Conservation (phyloP, 2,113 vertebrate species). For the Antigone vipio region DNA sequence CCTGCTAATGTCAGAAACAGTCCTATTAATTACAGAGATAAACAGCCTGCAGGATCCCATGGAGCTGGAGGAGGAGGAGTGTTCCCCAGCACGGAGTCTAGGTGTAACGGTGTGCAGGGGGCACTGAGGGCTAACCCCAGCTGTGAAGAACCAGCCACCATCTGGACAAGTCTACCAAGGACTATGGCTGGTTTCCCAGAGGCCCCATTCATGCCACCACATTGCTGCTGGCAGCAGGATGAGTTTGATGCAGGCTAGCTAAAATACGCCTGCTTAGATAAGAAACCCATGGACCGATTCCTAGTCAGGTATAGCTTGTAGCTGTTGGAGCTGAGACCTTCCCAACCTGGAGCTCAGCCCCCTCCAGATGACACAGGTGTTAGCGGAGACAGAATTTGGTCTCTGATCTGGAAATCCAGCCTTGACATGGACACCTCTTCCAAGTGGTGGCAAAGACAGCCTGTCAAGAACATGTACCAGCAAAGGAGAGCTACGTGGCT, state of each 20-base stretch:
- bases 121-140: background rate
- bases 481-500: background rate
- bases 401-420: background rate
- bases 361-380: background rate
- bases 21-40: background rate
- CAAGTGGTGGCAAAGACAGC: background rate
- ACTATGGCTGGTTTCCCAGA: background rate
- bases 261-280: background rate
- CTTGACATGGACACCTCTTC: background rate
- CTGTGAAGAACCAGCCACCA: background rate
- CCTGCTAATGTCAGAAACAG: background rate
- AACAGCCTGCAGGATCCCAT: background rate
- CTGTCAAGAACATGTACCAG: background rate
- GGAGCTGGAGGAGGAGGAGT: background rate
- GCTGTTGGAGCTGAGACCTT: background rate
- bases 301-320: background rate
- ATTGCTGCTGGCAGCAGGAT: background rate
- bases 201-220: fast-evolving
- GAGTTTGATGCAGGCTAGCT: background rate
- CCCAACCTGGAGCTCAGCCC: background rate
- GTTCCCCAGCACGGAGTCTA: background rate
- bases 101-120: background rate
- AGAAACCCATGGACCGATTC: background rate
- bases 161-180: background rate
- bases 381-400: background rate